Evolutionary conservation across 2,113 vertebrate species (phyloP), one percentile per base, ranked within the genome.

Genomic region (Mirounga angustirostris): DNA sequence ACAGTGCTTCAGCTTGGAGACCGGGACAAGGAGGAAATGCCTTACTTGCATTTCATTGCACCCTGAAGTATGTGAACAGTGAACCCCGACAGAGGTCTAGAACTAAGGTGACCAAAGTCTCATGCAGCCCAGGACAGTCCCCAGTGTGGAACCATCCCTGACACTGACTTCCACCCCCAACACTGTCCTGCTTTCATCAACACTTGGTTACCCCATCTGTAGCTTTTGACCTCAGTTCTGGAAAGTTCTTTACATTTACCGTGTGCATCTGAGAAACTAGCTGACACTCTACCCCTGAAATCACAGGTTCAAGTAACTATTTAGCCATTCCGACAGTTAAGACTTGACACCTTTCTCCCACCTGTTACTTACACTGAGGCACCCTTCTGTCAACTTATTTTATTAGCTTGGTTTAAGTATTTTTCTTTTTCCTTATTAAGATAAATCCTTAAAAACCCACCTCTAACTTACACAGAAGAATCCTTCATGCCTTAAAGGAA

Each of bases 391-490:
- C 46, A 93, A 59, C 26, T 90, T 4, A 63, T 43, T 71, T 91
- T 74, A 67, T 18, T 54, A 67, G 14, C 61, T 1, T 67, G 24
- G 9, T 16, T 96, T 58, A 22, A 63, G 58, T 36, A 24, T 52
- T 74, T 94, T 96, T 67, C 16, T 73, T 96, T 71, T 88, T 71
- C 26, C 65, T 82, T 92, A 26, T 90, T 90, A 56, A 50, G n/a
- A 73, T 18, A 95, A 87, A 84, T 61, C 74, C 82, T 65, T 58
- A 58, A 91, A 89, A 46, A n/a, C 10, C 50, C 6, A 14, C 40
- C n/a, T 87, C 19, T 71, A 56, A 43, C 76, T 87, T 84, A 82
- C 36, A 33, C 2, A 61, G 69, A 95, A 43, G 36, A 94, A 46
- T 80, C 16, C 30, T 92, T n/a, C 12, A 12, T 10, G 11, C 16